Evolutionary conservation across 37 sponge, comb jelly and placozoan genomes (phyloP).

Genomic region (Chondrilla cf. caribensis): DNA sequence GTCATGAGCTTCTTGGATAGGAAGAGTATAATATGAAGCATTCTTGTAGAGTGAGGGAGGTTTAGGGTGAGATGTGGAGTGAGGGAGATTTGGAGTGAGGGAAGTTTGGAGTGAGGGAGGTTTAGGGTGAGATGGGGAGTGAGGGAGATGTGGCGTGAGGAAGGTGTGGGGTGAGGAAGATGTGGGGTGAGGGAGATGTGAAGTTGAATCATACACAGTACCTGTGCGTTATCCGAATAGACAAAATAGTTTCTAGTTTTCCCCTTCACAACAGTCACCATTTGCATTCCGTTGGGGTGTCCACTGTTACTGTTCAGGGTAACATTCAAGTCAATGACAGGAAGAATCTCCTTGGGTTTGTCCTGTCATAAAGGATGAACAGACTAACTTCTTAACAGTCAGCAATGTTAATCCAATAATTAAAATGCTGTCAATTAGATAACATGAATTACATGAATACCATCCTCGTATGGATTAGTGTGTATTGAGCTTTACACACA

Average conservation of each 20-base stretch:
- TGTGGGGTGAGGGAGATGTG: too few species aligned
- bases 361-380: slow-evolving; percentile 28
- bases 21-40: too few species aligned
- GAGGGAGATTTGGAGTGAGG: too few species aligned
- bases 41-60: too few species aligned
- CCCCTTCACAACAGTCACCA: slow-evolving; percentile 63
- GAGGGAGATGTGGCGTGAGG: too few species aligned
- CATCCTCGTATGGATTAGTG: not conserved
- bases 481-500: too few species aligned
- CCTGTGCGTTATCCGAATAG: slow-evolving; percentile 66
- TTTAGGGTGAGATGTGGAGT: too few species aligned
- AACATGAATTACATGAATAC: not conserved
- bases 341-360: slow-evolving; percentile 62
- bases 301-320: slow-evolving; percentile 66
- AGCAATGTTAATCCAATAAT: too few species aligned
- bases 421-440: not conserved
- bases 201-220: slow-evolving; percentile 24
- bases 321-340: slow-evolving; percentile 58
- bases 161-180: too few species aligned
- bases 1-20: too few species aligned
- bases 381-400: not conserved
- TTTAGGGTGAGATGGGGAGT: too few species aligned
- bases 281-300: slow-evolving; percentile 77
- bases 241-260: slow-evolving; percentile 74
- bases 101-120: too few species aligned